phyloP scores from a whole-genome alignment of 2,888 invertebrate genomes.

The Philhelius pedissequus region DNA sequence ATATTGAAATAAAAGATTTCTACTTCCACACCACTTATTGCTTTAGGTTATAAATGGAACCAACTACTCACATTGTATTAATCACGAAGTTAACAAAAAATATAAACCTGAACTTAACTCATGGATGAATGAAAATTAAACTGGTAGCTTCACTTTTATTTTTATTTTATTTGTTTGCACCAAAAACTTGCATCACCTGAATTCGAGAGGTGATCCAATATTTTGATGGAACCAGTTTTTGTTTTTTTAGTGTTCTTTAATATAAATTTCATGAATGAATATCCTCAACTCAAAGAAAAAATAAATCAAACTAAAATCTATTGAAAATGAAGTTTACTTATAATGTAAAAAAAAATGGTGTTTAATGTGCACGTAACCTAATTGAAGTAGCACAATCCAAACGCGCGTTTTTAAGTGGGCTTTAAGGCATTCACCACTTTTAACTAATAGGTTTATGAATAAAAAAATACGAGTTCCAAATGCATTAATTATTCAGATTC shows the following conservation, averaged over 20 bases:
- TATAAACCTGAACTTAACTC: constrained; percentile 4
- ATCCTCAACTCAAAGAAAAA: neutral
- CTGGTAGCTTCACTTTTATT: constrained; percentile 17
- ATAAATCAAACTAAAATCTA: neutral
- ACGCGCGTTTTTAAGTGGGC: constrained; percentile 44
- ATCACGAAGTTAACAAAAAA: neutral
- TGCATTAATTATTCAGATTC: constrained; percentile 21
- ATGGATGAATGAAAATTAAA: constrained; percentile 57
- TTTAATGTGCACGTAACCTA: constrained; percentile 36
- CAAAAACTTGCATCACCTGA: constrained; percentile 9
- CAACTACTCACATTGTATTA: neutral
- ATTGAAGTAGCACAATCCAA: constrained; percentile 29
- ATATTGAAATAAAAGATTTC: neutral
- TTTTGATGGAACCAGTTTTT: constrained; percentile 36
- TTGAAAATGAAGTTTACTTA: neutral
- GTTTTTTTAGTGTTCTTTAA: neutral
- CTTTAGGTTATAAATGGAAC: neutral
- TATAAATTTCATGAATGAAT: constrained; percentile 54
- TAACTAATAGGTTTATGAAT: neutral
- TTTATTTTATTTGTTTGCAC: neutral
- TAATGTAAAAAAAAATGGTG: neutral
- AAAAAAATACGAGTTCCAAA: constrained; percentile 18
- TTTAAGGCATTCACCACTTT: constrained; percentile 4
- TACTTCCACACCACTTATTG: neutral
- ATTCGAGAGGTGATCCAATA: constrained; percentile 5